phyloP scores from a whole-genome alignment of 2,113 vertebrate genomes.

The Trichomycterus rosablanca region DNA sequence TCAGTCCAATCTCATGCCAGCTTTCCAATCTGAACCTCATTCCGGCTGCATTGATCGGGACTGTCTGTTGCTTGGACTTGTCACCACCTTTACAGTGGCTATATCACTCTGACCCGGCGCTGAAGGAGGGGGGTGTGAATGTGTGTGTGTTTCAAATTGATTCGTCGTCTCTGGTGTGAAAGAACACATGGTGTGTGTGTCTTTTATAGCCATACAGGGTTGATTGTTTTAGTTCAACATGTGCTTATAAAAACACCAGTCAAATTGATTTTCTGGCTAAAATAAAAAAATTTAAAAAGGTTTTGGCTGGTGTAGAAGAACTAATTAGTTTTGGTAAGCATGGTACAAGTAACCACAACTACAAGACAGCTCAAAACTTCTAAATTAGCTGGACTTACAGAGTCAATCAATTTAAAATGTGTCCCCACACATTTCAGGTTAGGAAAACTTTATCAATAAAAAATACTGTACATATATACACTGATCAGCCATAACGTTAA shows the following conservation, averaged over 20 bases:
- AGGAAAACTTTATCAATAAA: no score
- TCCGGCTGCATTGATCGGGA: slow-evolving; percentile 45
- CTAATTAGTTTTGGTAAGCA: no score
- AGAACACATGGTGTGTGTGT: slow-evolving; percentile 6
- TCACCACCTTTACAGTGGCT: slow-evolving; percentile 31
- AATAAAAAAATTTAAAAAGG: slow-evolving; percentile 25
- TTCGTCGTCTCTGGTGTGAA: slow-evolving; percentile 16
- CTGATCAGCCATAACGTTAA: no score
- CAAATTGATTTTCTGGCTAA: slow-evolving; percentile 23
- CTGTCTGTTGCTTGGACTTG: slow-evolving; percentile 29
- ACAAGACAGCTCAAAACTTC: no score
- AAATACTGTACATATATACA: no score
- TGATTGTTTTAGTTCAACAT: slow-evolving; percentile 39
- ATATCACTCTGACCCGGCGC: slow-evolving; percentile 15
- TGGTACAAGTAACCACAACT: no score
- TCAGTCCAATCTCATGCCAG: slow-evolving; percentile 11
- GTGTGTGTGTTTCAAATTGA: slow-evolving; percentile 44
- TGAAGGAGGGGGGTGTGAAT: no score
- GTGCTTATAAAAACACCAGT: slow-evolving; percentile 13
- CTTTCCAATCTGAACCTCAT: slow-evolving; percentile 19
- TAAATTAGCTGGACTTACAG: no score
- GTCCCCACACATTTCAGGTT: no score
- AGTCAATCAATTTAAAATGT: no score
- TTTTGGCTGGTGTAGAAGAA: no score
- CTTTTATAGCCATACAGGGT: slow-evolving; percentile 23